Base-by-base conservation (phyloP, 1,140 invertebrate genomes). In the Drosophila nannoptera region DNA sequence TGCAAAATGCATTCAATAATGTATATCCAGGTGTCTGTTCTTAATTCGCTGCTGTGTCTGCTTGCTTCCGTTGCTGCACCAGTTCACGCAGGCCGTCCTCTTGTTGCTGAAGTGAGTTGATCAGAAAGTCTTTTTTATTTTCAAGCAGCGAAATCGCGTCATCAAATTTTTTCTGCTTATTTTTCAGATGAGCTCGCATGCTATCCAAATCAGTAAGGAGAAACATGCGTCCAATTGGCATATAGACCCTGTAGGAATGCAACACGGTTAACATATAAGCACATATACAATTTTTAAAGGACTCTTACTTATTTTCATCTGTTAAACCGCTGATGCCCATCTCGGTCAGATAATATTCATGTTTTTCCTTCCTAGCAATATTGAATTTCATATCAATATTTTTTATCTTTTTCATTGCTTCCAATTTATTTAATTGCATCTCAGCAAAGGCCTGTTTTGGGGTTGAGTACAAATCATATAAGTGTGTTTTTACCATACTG, bases 341-440 rank as follows among this genome's bases (percentile, higher is more conserved):
- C 43, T 88, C 87, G 4, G 89, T 90, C 2, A 90, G 63, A 22
- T 75, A 71, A 54, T 88, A 90, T 53, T 89, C 88, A n/a, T 89
- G 87, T 73, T 88, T 89, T 4, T 87, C 88, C 9, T 68, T 89
- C 43, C 89, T 89, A 0, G 89, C 77, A 77, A 89, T 78, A 50
- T 89, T 84, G 54, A 75, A 84, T 50, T 89, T 88, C 77, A 88
- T 83, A 63, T 90, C 88, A 31, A 90, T 81, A 78, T 88, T 88
- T 45, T 88, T 88, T 22, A 90, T 87, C 68, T 89, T 89, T 42
- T 90, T 90, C 1, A 88, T 78, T 1, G 89, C 89, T 22, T 89
- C 89, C 56, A 89, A 73, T 74, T 89, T 89, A 53, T 84, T 89
- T 7, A 88, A 73, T 76, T 90, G 89, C 88, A 90, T 89, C 58